Base-by-base conservation (phyloP, 2,888 invertebrate species). In the Aporophyla nigra region DNA sequence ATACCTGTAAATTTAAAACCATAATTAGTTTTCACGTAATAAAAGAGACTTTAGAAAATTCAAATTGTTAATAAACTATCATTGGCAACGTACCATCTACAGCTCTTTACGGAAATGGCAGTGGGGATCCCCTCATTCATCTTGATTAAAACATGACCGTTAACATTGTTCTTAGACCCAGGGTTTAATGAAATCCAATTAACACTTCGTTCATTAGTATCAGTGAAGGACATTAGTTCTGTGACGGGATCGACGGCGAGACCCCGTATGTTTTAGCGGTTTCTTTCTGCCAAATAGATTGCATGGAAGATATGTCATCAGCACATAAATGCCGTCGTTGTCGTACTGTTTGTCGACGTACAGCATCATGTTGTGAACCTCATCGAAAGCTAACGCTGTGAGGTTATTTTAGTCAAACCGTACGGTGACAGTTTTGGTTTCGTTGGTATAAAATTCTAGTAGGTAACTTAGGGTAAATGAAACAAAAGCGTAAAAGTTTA, bases 161-260 rank as follows among this genome's bases (percentile, higher is more conserved):
- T 93, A 40, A 90, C 88, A 75, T 94, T 91, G 69, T 93, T 93
- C 58, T 93, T 92, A 2, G 92, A 91, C 2, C 92, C 93, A 5
- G 92, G 90, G 78, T 90, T 93, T 58, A 96, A 85, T 2, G 95
- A 94, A 33, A 93, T 94, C 92, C 94, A 96, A 80, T 92, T 97
- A 84, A 99, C 98, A 78, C 97, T 97, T 63, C 96, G 97, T 79
- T 98, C 97, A 33, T 94, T 93, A 5, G 97, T 96, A 90, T 98
- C 98, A 0, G 98, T 98, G 98, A 99, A 99, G 94, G 98, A 99
- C 21, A 99, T 95, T 76, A 97, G 97, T 43, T 97, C 97, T 65
- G 97, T 97, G 0, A 97, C 93, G 0, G 97, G 97, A 94, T 99
- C 99, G 90, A 98, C 98, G 1, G 98, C 98, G 83, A 99, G 94